Evolutionary conservation across 2,888 invertebrate genomes (phyloP).

Genomic region (Periphyllus acericola): DNA sequence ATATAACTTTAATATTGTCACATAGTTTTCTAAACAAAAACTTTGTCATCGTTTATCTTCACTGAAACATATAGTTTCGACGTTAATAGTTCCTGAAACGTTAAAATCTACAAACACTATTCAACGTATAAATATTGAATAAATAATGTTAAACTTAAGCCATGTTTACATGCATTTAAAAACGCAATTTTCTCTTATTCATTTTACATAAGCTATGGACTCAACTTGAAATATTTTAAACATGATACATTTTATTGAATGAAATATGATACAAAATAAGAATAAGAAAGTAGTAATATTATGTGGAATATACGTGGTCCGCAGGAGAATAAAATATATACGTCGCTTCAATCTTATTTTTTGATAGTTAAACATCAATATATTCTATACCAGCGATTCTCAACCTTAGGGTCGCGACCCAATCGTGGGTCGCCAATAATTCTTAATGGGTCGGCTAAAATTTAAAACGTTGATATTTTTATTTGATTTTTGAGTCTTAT

Average conservation of each 20-base stretch:
- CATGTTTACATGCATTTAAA: background rate
- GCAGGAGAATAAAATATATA: no score
- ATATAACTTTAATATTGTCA: background rate
- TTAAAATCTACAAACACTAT: background rate
- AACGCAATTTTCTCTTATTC: background rate
- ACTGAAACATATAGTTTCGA: background rate
- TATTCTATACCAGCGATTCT: no score
- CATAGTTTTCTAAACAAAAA: background rate
- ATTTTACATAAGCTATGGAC: background rate
- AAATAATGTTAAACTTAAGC: slow-evolving; percentile 3
- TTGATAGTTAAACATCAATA: no score
- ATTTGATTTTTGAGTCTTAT: no score
- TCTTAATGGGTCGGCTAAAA: no score
- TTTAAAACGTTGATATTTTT: no score
- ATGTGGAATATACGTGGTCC: no score
- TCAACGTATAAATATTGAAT: background rate
- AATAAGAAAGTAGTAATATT: background rate
- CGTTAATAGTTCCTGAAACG: background rate
- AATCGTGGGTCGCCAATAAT: no score
- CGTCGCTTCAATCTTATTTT: no score
- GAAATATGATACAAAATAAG: no score
- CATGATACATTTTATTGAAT: background rate
- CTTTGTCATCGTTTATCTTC: slow-evolving; percentile 15
- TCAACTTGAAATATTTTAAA: background rate
- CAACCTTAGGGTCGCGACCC: no score